Evolutionary conservation across 2,888 invertebrate genomes (phyloP).

Genomic region (Meteorus colon): DNA sequence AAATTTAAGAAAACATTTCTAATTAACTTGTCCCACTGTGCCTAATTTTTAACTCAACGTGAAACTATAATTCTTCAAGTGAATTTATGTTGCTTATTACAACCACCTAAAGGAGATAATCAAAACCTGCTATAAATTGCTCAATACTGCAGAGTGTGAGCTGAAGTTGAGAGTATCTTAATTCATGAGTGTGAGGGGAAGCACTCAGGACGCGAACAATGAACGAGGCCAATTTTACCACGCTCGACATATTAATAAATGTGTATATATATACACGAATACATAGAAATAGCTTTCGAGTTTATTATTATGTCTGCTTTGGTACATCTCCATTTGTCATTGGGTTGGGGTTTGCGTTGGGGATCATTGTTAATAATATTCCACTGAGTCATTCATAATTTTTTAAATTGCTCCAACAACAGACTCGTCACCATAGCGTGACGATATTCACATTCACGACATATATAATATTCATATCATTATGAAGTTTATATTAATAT

Average conservation of each 20-base stretch:
- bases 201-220: background rate
- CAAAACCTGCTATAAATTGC: conserved; percentile 6
- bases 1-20: background rate
- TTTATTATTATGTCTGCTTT: background rate
- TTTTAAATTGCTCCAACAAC: too few species aligned
- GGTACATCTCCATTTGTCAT: background rate
- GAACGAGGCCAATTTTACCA: conserved; percentile 10
- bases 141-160: background rate
- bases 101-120: background rate
- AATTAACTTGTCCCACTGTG: too few species aligned
- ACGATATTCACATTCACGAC: too few species aligned
- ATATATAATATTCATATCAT: too few species aligned
- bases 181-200: background rate
- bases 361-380: too few species aligned
- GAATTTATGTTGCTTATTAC: conserved; percentile 1
- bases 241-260: background rate
- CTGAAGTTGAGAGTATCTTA: background rate
- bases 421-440: too few species aligned
- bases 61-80: background rate
- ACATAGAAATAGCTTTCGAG: background rate
- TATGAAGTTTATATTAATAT: too few species aligned
- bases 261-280: background rate
- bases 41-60: background rate
- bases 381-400: too few species aligned
- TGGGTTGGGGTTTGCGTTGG: too few species aligned